These are phyloP conservation scores for Drosophila mimica DNA, from an alignment of 2,888 invertebrate species.

Conservation along the genomic window DNA sequence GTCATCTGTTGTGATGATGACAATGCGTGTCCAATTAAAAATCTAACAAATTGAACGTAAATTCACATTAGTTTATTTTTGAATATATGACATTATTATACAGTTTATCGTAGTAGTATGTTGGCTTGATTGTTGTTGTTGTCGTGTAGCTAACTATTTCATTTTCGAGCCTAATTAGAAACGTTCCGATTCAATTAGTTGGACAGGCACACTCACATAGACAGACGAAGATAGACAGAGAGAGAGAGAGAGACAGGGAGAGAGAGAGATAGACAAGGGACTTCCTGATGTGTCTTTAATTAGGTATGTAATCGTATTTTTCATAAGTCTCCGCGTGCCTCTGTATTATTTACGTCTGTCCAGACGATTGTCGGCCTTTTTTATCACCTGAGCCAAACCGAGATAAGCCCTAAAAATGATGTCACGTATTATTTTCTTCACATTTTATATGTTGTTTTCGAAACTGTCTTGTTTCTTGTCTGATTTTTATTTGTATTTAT, in stretches of 20 bases:
- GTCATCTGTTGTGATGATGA: constrained; percentile 7
- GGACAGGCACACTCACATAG: constrained; percentile 4
- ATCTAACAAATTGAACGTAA: constrained; percentile 16
- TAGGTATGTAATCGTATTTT: constrained; percentile 10
- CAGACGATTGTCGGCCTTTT: constrained; percentile 1
- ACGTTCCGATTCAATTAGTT: constrained; percentile 55
- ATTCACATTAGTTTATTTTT: neutral
- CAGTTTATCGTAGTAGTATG: neutral
- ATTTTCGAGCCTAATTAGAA: constrained; percentile 57
- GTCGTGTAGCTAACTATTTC: constrained; percentile 13
- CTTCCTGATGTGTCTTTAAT: constrained; percentile 7
- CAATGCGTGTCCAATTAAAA: constrained; percentile 47
- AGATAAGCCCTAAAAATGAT: constrained; percentile 35
- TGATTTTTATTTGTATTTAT: constrained; percentile 32
- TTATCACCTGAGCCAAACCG: constrained; percentile 6
- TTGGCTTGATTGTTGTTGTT: neutral
- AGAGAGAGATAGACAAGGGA: neutral
- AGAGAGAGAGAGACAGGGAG: too few relatives aligned
- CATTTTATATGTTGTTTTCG: neutral
- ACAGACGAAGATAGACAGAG: neutral
- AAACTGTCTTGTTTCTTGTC: constrained; percentile 20
- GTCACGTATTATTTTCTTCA: constrained; percentile 13
- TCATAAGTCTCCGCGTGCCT: constrained; percentile 6
- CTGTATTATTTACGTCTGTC: neutral
- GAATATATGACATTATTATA: constrained; percentile 17